Conservation (phyloP, 2,113 vertebrate genomes). For the Ptilorrhoa leucosticta region DNA sequence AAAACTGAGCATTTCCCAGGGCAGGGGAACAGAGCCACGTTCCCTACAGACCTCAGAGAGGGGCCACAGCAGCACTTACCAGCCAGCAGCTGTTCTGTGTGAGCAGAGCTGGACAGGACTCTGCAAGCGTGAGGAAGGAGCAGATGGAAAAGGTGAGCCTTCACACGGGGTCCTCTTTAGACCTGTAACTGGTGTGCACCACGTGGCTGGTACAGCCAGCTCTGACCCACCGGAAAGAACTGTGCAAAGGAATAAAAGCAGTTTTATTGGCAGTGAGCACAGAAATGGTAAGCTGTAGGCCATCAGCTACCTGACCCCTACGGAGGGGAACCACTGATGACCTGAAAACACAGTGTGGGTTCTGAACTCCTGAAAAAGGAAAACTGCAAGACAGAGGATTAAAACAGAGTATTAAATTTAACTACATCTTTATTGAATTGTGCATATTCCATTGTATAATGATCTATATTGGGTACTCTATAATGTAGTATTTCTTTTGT, state of each 20-base stretch:
- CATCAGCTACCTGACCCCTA: background rate
- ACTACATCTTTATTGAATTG: conserved; percentile 75
- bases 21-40: background rate
- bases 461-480: conserved; percentile 62
- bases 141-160: background rate
- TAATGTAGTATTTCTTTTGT: conserved; percentile 66
- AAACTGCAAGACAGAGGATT: conserved; percentile 50
- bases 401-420: conserved; percentile 58
- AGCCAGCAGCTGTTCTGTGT: background rate
- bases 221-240: background rate
- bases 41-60: background rate
- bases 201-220: background rate
- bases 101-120: background rate
- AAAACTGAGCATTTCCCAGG: background rate
- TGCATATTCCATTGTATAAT: conserved; percentile 74
- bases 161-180: background rate
- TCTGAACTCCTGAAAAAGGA: conserved; percentile 41
- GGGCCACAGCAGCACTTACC: background rate
- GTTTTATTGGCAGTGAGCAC: background rate
- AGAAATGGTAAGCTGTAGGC: background rate
- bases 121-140: background rate
- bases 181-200: background rate
- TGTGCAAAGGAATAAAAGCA: background rate
- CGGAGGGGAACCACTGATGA: background rate
- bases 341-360: background rate